Conservation (phyloP, 2,113 vertebrate species). For the Danio rerio region DNA sequence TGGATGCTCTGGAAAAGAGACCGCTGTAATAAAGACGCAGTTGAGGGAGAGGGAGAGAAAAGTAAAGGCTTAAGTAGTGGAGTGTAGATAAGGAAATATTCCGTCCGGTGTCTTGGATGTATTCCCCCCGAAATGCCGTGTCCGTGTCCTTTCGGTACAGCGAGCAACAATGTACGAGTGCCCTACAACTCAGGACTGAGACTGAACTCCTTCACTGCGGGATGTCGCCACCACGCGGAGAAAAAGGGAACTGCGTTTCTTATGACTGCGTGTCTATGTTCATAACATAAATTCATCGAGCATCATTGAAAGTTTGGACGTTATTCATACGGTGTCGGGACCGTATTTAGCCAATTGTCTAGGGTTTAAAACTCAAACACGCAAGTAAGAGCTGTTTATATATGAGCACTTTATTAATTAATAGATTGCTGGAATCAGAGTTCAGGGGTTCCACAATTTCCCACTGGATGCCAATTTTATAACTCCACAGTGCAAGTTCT, state of each 20-base stretch:
- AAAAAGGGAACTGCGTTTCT: slow-evolving; percentile 39
- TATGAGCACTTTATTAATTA: neutral
- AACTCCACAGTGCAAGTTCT: neutral
- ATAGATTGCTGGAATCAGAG: neutral
- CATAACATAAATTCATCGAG: neutral
- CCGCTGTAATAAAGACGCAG: neutral
- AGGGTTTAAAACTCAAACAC: neutral
- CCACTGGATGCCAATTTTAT: neutral
- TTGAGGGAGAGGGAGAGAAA: neutral
- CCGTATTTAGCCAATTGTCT: neutral
- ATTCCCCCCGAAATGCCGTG: neutral
- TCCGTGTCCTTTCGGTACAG: slow-evolving; percentile 12
- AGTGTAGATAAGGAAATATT: slow-evolving; percentile 2
- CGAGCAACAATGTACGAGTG: slow-evolving; percentile 36
- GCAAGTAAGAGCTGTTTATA: neutral
- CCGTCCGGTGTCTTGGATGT: neutral
- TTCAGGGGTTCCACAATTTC: slow-evolving; percentile 3
- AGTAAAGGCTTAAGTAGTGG: neutral
- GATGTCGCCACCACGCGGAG: slow-evolving; percentile 73
- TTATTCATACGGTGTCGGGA: neutral
- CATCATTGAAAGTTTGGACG: neutral
- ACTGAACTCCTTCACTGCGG: slow-evolving; percentile 61
- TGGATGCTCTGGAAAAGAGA: neutral
- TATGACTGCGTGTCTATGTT: neutral
- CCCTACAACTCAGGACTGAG: slow-evolving; percentile 11